Evolutionary conservation across 2,888 invertebrate genomes (phyloP).

Genomic region (Lochmaea capreae): DNA sequence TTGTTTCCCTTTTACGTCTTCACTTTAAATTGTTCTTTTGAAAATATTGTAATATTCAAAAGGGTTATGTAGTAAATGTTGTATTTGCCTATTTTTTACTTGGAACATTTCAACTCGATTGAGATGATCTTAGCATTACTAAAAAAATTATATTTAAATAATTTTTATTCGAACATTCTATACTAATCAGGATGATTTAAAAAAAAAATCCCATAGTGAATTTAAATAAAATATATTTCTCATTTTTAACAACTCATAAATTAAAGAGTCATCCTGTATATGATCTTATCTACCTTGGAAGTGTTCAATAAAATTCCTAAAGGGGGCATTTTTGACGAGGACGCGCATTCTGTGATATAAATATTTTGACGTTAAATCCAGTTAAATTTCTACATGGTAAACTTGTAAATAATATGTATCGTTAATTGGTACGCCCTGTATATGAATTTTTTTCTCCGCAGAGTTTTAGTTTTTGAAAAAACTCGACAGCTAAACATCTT

Average conservation of each 20-base stretch:
- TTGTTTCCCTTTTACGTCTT: no score
- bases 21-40: neutral
- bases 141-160: neutral
- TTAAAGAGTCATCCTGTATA: constrained; percentile 10
- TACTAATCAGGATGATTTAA: neutral
- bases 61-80: neutral
- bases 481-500: constrained; percentile 27
- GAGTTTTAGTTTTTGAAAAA: no score
- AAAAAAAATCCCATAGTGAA: neutral
- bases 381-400: neutral
- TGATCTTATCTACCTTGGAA: constrained; percentile 16
- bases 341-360: constrained; percentile 24
- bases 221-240: no score
- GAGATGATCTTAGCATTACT: neutral
- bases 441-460: no score
- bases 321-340: constrained; percentile 6
- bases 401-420: no score
- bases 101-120: neutral
- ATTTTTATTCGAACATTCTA: neutral
- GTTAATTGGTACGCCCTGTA: no score
- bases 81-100: neutral
- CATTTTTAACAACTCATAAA: neutral
- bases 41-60: neutral
- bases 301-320: constrained; percentile 13
- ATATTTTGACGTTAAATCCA: neutral